Evolutionary conservation across 2,113 vertebrate species (phyloP), one percentile per base, ranked within the genome.

Genomic region (Tupaia tana): DNA sequence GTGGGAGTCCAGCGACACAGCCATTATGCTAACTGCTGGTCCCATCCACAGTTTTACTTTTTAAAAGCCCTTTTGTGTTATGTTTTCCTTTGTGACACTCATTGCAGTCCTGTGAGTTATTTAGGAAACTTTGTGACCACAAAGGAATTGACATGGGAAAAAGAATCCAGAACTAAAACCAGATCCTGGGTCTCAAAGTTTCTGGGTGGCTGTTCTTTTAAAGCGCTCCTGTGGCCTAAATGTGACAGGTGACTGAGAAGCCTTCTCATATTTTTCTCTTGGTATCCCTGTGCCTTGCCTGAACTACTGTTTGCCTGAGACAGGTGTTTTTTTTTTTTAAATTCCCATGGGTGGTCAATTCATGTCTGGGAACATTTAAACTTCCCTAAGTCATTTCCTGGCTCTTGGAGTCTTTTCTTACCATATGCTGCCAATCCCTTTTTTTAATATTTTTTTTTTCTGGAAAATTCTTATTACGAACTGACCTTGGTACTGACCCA

Each of bases 401-500:
- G 95, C 95, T 93, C 59, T 19, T 29, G 64, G 15, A 69, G 34
- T 80, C 95, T 97, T 96, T 95, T 95, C 95, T 95, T 96, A 88
- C 6, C 56, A 34, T 70, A 58, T 3, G 1, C 86, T 95, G 95
- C 96, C 95, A 93, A 95, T 95, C 96, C 78, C 59, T 89, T 95
- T 95, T 84, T 64, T 78, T 64, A n/a, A 56, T 52, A 31, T 73
- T 52, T 80, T 73, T 64, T 63, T 69, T 95, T 86, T 58, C 91
- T 67, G 94, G 95, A 96, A 96, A 91, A 88, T 94, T 84, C 95
- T 97, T 90, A 86, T 95, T 97, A 88, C 2, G 29, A 95, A 92
- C 86, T 97, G 92, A 97, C 96, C 96, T 93, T 95, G 82, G 67
- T 97, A 82, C 95, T 93, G 56, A 97, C 92, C 92, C 78, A 83